Percentiles rank a stretch among this genome's conserved stretches.
Conservation (phyloP, 1,140 invertebrate genomes). For the Olivierus martensii region DNA sequence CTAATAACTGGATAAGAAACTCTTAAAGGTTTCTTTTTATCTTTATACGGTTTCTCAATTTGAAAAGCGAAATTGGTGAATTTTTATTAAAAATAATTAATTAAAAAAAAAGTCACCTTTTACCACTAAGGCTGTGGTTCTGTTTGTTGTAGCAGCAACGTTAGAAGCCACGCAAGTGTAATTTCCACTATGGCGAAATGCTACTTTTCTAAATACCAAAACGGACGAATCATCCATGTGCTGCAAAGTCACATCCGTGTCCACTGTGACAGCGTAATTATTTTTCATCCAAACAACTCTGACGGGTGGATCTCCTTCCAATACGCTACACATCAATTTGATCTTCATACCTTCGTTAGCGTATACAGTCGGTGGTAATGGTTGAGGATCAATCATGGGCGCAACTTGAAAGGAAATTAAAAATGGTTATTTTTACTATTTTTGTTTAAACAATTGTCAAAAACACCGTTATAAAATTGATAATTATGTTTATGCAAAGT, state of each 20-base stretch:
- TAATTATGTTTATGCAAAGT: no score
- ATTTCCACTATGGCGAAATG: conserved; percentile 31
- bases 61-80: no score
- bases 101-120: conserved; percentile 25
- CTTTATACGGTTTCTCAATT: not conserved
- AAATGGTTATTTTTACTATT: no score
- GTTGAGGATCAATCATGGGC: conserved; percentile 34
- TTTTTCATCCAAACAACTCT: conserved; percentile 80
- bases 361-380: conserved; percentile 54
- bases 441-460: no score
- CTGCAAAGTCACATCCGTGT: conserved; percentile 19
- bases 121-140: conserved; percentile 30
- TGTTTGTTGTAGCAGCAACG: conserved; percentile 28
- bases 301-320: conserved; percentile 85
- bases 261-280: conserved; percentile 46
- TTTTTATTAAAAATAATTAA: no score
- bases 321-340: conserved; percentile 82
- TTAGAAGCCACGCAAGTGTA: conserved; percentile 36
- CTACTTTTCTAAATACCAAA: conserved; percentile 22
- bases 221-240: conserved; percentile 27
- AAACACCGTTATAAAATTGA: no score
- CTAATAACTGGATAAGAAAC: no score
- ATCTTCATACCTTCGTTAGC: conserved; percentile 64
- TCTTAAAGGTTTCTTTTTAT: not conserved
- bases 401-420: conserved; percentile 30